Conservation (phyloP, 2,888 invertebrate species). For the Colostygia pectinataria region DNA sequence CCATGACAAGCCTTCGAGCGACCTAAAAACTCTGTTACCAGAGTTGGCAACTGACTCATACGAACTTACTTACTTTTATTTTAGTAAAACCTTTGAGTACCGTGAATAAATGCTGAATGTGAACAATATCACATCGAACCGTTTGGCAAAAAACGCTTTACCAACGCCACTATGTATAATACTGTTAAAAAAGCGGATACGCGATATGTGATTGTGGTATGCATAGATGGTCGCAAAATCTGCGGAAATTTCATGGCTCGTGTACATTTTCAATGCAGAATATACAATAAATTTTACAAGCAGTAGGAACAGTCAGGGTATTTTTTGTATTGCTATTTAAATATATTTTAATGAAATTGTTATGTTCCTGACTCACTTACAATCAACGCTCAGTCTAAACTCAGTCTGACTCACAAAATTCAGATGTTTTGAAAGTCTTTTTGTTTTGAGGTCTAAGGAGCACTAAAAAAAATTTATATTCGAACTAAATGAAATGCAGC, state of each 20-base stretch:
- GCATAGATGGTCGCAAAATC: constrained; percentile 17
- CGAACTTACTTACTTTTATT: constrained; percentile 16
- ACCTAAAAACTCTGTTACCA: too few species aligned
- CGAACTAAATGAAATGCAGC: too few species aligned
- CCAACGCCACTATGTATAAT: constrained; percentile 22
- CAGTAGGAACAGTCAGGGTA: constrained; percentile 4
- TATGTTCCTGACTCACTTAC: too few species aligned
- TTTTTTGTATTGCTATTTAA: too few species aligned
- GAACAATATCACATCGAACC: constrained; percentile 20
- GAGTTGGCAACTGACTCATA: too few species aligned
- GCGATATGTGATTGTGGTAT: constrained; percentile 32
- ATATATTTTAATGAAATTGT: too few species aligned
- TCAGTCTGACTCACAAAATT: too few species aligned
- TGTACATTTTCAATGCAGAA: constrained; percentile 13
- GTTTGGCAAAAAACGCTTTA: constrained; percentile 24
- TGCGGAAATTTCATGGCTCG: constrained; percentile 17
- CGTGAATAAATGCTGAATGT: constrained; percentile 24
- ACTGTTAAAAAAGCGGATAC: constrained; percentile 23
- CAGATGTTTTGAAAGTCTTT: too few species aligned
- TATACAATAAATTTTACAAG: not conserved
- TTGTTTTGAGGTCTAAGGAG: too few species aligned
- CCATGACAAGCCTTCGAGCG: too few species aligned
- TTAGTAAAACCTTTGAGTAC: constrained; percentile 25
- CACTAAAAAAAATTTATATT: too few species aligned
- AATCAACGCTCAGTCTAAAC: too few species aligned